Conservation (phyloP, 2,113 vertebrate species). For the Andinoacara biseriatus region DNA sequence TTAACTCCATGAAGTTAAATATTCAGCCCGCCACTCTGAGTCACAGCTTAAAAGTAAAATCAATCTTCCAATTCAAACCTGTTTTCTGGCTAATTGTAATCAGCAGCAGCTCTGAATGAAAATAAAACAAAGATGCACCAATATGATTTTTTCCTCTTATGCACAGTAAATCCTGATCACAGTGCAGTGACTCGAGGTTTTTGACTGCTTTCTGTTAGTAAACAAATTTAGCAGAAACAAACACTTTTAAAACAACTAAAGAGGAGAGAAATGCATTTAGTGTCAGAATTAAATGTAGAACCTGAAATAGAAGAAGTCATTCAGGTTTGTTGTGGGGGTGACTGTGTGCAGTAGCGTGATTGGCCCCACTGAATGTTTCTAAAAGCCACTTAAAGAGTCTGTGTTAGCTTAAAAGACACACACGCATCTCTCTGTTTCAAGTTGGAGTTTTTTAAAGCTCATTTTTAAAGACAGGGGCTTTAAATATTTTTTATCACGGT, state of each 20-base stretch:
- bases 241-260: not conserved
- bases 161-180: not conserved
- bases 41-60: no score
- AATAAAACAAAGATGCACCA: no score
- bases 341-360: accelerated
- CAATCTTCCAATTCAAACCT: no score
- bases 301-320: not conserved
- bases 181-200: accelerated
- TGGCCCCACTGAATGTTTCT: not conserved
- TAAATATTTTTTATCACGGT: not conserved
- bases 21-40: no score
- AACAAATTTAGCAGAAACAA: not conserved
- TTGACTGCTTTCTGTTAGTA: not conserved
- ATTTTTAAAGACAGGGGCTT: no score
- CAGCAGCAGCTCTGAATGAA: no score
- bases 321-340: not conserved
- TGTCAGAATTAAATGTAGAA: no score
- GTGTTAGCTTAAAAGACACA: not conserved
- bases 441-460: not conserved
- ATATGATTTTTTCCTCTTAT: no score
- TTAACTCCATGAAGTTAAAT: not conserved
- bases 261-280: not conserved
- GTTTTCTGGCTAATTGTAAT: no score
- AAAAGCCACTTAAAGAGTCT: not conserved
- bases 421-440: not conserved